Conservation (phyloP, 2,113 vertebrate species). For the Perognathus longimembris region DNA sequence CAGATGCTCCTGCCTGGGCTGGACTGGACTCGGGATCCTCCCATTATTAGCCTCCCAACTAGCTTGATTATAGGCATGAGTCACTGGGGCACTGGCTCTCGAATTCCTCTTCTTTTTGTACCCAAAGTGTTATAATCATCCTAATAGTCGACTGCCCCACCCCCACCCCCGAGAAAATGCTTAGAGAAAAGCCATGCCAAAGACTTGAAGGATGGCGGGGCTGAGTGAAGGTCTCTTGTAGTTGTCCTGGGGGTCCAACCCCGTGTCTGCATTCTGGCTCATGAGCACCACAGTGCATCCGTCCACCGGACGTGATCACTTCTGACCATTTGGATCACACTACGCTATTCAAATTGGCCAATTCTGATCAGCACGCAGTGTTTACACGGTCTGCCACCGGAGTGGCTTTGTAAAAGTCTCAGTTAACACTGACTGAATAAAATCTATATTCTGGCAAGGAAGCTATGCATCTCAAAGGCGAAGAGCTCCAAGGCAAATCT, state of each 20-base stretch:
- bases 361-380: accelerated
- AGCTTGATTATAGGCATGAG: too few species aligned
- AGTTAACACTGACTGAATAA: background rate
- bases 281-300: background rate
- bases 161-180: background rate
- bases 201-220: accelerated
- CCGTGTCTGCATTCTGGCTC: accelerated
- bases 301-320: too few species aligned
- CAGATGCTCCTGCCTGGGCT: too few species aligned
- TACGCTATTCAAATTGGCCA: background rate
- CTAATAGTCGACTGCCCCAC: background rate
- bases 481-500: constrained; percentile 12
- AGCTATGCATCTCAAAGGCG: background rate
- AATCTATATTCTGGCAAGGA: constrained; percentile 27
- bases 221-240: background rate
- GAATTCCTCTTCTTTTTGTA: background rate
- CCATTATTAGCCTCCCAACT: too few species aligned
- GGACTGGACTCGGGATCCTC: too few species aligned
- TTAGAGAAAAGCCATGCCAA: background rate
- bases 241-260: accelerated
- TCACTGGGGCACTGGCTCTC: too few species aligned
- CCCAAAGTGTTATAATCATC: background rate
- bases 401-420: background rate
- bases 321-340: too few species aligned
- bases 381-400: background rate